Conservation (phyloP, 2,888 invertebrate genomes). For the Melanostoma scalare region DNA sequence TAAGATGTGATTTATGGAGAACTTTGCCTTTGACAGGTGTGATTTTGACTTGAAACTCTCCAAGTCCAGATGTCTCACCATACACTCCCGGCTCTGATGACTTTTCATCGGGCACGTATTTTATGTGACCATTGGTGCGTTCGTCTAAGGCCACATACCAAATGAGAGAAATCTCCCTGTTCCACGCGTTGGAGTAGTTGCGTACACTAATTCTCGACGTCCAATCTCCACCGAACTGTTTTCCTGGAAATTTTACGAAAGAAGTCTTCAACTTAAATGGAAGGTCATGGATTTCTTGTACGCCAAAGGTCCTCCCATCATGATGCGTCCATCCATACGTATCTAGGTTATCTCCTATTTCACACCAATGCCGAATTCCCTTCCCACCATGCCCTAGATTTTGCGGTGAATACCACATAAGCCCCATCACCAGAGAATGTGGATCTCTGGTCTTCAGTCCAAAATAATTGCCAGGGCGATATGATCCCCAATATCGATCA, state of each 20-base stretch:
- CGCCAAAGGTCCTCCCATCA: conserved; percentile 95
- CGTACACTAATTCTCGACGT: conserved; percentile 90
- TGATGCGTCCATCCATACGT: conserved; percentile 96
- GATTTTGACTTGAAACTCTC: conserved; percentile 86
- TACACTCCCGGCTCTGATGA: conserved; percentile 81
- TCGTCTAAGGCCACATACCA: conserved; percentile 94
- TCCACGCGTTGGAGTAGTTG: conserved; percentile 79
- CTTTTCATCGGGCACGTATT: conserved; percentile 79
- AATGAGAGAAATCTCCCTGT: conserved; percentile 84
- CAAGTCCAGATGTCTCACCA: conserved; percentile 90
- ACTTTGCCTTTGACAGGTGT: conserved; percentile 83
- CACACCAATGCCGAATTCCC: conserved; percentile 95
- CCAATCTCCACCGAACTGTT: conserved; percentile 95
- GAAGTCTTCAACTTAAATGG: conserved; percentile 90
- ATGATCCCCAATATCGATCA: conserved; percentile 96
- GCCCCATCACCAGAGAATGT: conserved; percentile 93
- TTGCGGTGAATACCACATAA: conserved; percentile 97
- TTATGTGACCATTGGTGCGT: conserved; percentile 84
- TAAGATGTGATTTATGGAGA: conserved; percentile 88
- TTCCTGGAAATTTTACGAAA: conserved; percentile 93
- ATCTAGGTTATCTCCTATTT: conserved; percentile 91
- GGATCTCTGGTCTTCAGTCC: conserved; percentile 96
- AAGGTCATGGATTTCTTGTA: conserved; percentile 93
- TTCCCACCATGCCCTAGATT: conserved; percentile 87
- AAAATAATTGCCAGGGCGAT: conserved; percentile 93